Evolutionary conservation across 2,888 invertebrate species (phyloP), one percentile per base, ranked within the genome.

Genomic region (Drosophila birchii): DNA sequence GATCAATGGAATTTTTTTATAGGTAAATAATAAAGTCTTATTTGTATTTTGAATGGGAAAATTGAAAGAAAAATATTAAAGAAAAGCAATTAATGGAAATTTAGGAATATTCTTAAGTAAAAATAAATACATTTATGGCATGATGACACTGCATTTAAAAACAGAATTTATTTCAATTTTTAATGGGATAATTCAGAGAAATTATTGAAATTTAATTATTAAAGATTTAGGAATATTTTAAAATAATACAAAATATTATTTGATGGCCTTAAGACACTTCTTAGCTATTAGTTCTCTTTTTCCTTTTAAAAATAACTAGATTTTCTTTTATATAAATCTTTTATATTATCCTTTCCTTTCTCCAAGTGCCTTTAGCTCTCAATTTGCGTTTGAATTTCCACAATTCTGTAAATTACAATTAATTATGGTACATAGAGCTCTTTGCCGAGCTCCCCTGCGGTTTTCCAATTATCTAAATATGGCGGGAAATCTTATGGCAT

Each of bases 401-500:
- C 14, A 14, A 9, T 34, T 20, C 9, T 16, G 14, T 20, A 51
- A 34, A 53, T 38, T 18, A 26, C 59, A 60, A 41, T 59, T 60
- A 60, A 60, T 59, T 60, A n/a, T n/a, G n/a, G n/a, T n/a, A 23
- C n/a, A 20, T 7, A 23, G 23, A n/a, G 11, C 12, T 9, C 32
- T 41, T 20, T 9, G n/a, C n/a, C 6, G 16, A 26, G 3, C 12
- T 12, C 14, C 14, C 20, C 38, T 45, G 70, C 23, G 69, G 70
- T 39, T 70, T 57, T 57, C 41, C 41, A 57, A 68, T 68, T 70
- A 60, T 60, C 59, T 23, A 49, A 41, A 64, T 49, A 49, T 49
- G 64, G 32, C 16, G 36, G 36, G 8, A 32, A 47, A 26, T 38
- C 67, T 18, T 49, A 26, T 64, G 64, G 66, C 39, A 29, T 36